Evolutionary conservation across 2,797 vertebrate species (phyloP).

Genomic region (Megalops cyprinoides): DNA sequence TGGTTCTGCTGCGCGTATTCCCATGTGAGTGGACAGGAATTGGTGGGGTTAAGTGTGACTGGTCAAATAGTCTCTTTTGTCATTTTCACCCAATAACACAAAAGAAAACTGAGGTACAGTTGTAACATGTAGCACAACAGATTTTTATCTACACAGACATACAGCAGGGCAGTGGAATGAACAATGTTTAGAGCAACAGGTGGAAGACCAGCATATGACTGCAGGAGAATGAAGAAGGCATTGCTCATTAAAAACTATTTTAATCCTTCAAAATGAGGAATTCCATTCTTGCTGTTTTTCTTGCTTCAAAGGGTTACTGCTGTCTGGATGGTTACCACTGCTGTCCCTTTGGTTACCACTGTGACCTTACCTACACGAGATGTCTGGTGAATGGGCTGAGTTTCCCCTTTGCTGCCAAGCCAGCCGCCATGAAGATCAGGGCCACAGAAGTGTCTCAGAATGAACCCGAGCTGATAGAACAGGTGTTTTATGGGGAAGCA

Average conservation of each 20-base stretch:
- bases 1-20: slow-evolving; percentile 63
- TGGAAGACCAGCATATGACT: too few relatives aligned
- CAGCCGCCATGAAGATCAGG: slow-evolving; percentile 35
- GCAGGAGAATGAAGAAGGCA: too few relatives aligned
- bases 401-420: slow-evolving; percentile 45
- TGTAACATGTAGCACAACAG: not conserved
- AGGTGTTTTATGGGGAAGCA: slow-evolving; percentile 43
- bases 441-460: slow-evolving; percentile 35
- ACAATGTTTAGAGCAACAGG: not conserved
- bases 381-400: slow-evolving; percentile 53
- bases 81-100: too few relatives aligned
- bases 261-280: too few relatives aligned
- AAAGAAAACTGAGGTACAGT: not conserved
- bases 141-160: not conserved
- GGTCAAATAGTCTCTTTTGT: not conserved
- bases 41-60: too few relatives aligned
- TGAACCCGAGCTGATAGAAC: slow-evolving; percentile 10
- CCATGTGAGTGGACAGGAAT: slow-evolving; percentile 55
- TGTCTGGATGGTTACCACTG: slow-evolving; percentile 67
- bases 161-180: not conserved
- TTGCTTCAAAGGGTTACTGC: slow-evolving; percentile 59
- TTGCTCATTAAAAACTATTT: too few relatives aligned
- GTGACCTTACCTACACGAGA: slow-evolving; percentile 53
- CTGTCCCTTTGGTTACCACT: slow-evolving; percentile 63
- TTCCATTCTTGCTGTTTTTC: not conserved